phyloP scores from a whole-genome alignment of 2,888 invertebrate species.

The Tricholauxania praeusta region DNA sequence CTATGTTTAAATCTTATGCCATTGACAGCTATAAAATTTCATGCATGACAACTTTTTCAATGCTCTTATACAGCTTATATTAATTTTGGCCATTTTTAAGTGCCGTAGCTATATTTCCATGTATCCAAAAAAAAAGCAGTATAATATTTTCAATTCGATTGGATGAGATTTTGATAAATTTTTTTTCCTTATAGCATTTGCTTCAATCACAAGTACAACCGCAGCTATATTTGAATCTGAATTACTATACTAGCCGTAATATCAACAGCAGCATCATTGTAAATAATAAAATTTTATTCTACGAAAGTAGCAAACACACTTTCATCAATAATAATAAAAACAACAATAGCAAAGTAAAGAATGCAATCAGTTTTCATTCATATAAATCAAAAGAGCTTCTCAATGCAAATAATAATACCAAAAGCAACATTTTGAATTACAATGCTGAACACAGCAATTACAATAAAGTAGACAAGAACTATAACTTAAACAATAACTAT shows the following conservation, averaged over 20 bases:
- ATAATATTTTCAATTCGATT: too few species aligned
- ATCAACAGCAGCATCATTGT: constrained; percentile 33
- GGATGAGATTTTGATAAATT: background rate
- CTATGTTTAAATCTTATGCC: too few species aligned
- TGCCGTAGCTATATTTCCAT: too few species aligned
- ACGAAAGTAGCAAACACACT: constrained; percentile 41
- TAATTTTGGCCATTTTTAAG: too few species aligned
- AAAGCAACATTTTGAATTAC: background rate
- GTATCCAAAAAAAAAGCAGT: too few species aligned
- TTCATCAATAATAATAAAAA: constrained; percentile 40
- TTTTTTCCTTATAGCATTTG: constrained; percentile 40
- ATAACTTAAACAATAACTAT: background rate
- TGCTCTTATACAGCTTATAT: too few species aligned
- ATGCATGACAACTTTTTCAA: too few species aligned
- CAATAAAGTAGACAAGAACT: background rate
- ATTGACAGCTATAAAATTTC: too few species aligned
- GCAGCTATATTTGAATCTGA: constrained; percentile 45
- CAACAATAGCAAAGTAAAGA: constrained; percentile 30
- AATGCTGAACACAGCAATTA: background rate
- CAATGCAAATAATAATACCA: background rate
- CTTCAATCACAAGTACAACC: constrained; percentile 43
- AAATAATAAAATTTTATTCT: constrained; percentile 26
- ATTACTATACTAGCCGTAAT: constrained; percentile 34
- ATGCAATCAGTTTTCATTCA: background rate
- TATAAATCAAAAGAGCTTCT: background rate